Conservation (phyloP, 2,888 invertebrate species). For the Synanthedon tipuliformis region DNA sequence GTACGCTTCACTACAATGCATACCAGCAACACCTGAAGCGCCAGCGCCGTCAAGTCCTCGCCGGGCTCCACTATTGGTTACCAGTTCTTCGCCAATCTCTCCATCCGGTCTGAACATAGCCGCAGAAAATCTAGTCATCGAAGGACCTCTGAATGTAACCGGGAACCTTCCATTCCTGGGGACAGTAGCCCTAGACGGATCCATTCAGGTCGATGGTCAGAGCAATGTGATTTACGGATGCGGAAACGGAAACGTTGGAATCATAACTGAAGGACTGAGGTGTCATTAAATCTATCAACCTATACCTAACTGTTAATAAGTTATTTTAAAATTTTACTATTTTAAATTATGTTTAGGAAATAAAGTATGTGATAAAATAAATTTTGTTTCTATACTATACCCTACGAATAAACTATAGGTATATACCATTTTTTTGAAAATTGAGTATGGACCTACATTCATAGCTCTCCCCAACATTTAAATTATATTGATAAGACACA, state of each 20-base stretch:
- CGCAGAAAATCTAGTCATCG: constrained; percentile 24
- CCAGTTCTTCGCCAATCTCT: neutral
- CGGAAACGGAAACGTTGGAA: neutral
- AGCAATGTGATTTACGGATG: constrained; percentile 13
- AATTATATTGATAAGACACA: too few relatives aligned
- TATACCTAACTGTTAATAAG: too few relatives aligned
- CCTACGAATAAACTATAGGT: too few relatives aligned
- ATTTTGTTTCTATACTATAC: too few relatives aligned
- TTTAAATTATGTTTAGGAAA: too few relatives aligned
- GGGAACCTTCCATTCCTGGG: constrained; percentile 26
- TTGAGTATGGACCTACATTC: too few relatives aligned
- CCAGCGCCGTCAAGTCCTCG: neutral
- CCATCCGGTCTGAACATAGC: constrained; percentile 1
- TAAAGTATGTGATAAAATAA: too few relatives aligned
- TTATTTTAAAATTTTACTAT: too few relatives aligned
- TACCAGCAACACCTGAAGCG: neutral
- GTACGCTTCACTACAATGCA: neutral
- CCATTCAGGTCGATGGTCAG: constrained; percentile 18
- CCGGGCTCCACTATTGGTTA: neutral
- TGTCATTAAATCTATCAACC: neutral
- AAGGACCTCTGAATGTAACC: constrained; percentile 20
- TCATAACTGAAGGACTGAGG: neutral
- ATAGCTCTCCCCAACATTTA: too few relatives aligned
- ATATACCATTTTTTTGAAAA: too few relatives aligned
- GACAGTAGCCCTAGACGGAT: constrained; percentile 24